Conservation (phyloP, 2,797 vertebrate species). For the Danio kyathit region DNA sequence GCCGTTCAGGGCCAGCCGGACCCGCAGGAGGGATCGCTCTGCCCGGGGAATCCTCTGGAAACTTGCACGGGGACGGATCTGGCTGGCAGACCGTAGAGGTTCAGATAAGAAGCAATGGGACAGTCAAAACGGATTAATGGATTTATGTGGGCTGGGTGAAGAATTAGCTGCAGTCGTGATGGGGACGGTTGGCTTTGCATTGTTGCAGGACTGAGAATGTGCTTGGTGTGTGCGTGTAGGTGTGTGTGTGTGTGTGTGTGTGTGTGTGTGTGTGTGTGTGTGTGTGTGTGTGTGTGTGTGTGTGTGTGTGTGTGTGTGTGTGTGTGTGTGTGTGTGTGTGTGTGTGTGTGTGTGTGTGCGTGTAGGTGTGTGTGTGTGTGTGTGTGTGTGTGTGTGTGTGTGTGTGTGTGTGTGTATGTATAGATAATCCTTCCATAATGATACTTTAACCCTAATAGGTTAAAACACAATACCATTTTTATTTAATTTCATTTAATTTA, state of each 20-base stretch:
- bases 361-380: background rate
- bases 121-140: conserved; percentile 22
- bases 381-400: too few species aligned
- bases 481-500: too few species aligned
- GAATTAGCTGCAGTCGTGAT: conserved; percentile 6
- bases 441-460: too few species aligned
- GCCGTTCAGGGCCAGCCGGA: background rate
- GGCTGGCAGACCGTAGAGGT: conserved; percentile 15
- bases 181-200: background rate
- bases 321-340: background rate
- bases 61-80: conserved; percentile 25
- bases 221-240: background rate
- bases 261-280: too few species aligned
- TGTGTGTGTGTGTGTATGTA: too few species aligned
- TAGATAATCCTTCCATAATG: too few species aligned
- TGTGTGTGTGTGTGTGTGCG: too few species aligned
- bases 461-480: too few species aligned
- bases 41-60: conserved; percentile 16
- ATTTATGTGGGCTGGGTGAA: conserved; percentile 25
- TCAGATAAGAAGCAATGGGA: conserved; percentile 14
- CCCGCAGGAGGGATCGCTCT: conserved; percentile 22
- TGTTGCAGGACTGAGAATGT: background rate
- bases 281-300: background rate
- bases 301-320: too few species aligned
- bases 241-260: too few species aligned